Evolutionary conservation across 2,888 invertebrate species (phyloP), one percentile per base, ranked within the genome.

Genomic region (Acrobasis suavella): DNA sequence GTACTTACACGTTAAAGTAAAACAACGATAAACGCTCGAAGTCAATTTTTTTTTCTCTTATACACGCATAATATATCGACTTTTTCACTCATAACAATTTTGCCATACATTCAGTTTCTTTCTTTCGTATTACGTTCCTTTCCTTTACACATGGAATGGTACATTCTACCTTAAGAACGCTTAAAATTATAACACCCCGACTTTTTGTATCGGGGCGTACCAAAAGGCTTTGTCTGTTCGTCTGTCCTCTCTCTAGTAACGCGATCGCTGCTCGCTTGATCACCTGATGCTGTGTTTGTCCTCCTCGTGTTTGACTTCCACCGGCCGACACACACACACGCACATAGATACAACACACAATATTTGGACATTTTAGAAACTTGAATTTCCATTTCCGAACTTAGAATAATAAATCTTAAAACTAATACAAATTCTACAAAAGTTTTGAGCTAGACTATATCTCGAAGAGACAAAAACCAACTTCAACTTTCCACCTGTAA

Each of bases 361-460:
- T 85, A 82, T 88, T 87, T 87, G 87, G 81, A 82, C 82, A 83
- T 82, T 85, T 85, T 86, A 86, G 86, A 88, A 85, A 88, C 88
- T 86, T 81, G 82, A 85, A 87, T 87, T 83, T 86, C 82, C 83
- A 87, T 86, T 85, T 85, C 38, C 22, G 68, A 72, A 70, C 74
- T 75, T 69, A 42, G 37, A 17, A 60, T 37, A 50, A 37, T 50
- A 37, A 60, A 50, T n/a, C 58, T 17, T 6, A 17, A 22, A 46
- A 22, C 14, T 49, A 49, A 58, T 22, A 46, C 46, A 49, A n/a
- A 22, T 22, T 22, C n/a, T 46, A 14, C 15, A 17, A 14, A 17
- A 17, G n/a, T 32, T 6, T 46, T 17, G 8, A 5, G 38, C 3
- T n/a, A 59, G 37, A 38, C 16, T 50, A 15, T 37, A 50, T 59